Evolutionary conservation across 2,888 invertebrate species (phyloP).

Genomic region (Oxycera nigricornis): DNA sequence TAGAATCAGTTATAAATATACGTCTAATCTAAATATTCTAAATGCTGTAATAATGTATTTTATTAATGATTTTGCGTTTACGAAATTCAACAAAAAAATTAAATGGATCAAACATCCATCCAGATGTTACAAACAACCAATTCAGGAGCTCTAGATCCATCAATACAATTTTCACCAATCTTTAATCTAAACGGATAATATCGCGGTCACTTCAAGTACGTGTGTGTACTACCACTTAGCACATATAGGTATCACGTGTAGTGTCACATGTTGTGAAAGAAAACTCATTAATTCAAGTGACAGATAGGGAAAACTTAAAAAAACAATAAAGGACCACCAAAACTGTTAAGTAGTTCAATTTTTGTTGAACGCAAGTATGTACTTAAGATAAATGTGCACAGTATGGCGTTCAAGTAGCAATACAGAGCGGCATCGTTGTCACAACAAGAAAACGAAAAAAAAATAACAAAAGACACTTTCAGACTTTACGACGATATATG

Average conservation of each 20-base stretch:
- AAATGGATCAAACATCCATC: too few relatives aligned
- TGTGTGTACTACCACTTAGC: not conserved
- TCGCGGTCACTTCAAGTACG: not conserved
- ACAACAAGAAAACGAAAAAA: not conserved
- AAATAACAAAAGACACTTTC: constrained; percentile 1
- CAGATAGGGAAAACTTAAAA: constrained; percentile 1
- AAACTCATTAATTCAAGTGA: constrained; percentile 34
- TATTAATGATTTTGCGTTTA: too few relatives aligned
- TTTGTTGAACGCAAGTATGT: not conserved
- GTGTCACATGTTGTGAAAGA: constrained; percentile 36
- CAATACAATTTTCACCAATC: not conserved
- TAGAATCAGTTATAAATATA: too few relatives aligned
- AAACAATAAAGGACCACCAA: constrained; percentile 30
- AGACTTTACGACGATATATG: constrained; percentile 3
- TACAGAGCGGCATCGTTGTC: not conserved
- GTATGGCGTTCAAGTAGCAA: too few relatives aligned
- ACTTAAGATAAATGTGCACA: too few relatives aligned
- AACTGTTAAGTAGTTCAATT: not conserved
- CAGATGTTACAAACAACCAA: too few relatives aligned
- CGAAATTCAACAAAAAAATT: too few relatives aligned
- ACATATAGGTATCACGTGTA: constrained; percentile 28
- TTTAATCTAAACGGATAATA: constrained; percentile 1
- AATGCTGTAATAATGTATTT: too few relatives aligned
- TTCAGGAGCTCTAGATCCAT: too few relatives aligned
- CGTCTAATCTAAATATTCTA: too few relatives aligned